These are phyloP conservation scores for Crocallis elinguaria DNA, from an alignment of 2,888 invertebrate genomes.

Conservation along the genomic window DNA sequence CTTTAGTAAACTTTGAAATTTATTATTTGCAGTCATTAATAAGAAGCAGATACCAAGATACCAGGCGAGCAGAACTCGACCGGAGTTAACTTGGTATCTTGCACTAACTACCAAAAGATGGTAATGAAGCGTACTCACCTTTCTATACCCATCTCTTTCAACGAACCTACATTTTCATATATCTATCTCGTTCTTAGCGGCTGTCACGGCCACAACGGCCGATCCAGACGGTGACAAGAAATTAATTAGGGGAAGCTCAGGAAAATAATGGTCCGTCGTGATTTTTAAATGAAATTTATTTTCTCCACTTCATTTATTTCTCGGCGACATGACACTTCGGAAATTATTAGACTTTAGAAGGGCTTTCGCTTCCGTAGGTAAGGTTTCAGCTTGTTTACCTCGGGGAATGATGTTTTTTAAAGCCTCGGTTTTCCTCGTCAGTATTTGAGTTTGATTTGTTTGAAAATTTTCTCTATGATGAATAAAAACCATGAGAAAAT, in stretches of 20 bases:
- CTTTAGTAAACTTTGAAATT: neutral
- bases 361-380: slow-evolving; percentile 63
- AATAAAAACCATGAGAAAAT: neutral
- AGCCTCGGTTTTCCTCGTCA: slow-evolving; percentile 30
- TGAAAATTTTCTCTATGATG: neutral
- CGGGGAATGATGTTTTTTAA: slow-evolving; percentile 33
- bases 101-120: slow-evolving; percentile 80
- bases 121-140: slow-evolving; percentile 80
- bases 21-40: slow-evolving; percentile 66
- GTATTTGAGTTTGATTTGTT: slow-evolving; percentile 36
- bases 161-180: slow-evolving; percentile 28
- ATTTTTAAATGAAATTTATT: slow-evolving; percentile 84
- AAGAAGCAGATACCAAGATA: slow-evolving; percentile 64
- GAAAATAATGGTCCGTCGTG: slow-evolving; percentile 82
- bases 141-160: slow-evolving; percentile 56
- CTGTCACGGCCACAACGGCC: slow-evolving; percentile 79
- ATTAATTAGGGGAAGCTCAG: slow-evolving; percentile 82
- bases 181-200: slow-evolving; percentile 55
- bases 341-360: slow-evolving; percentile 78
- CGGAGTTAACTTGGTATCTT: slow-evolving; percentile 76
- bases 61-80: slow-evolving; percentile 69
- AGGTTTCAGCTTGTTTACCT: slow-evolving; percentile 69
- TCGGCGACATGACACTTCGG: slow-evolving; percentile 81
- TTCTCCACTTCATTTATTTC: slow-evolving; percentile 83
- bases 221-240: slow-evolving; percentile 82